Percentiles rank a stretch among this genome's conserved stretches.
phyloP scores from a whole-genome alignment of 2,113 vertebrate species.

The Urocolius indicus region DNA sequence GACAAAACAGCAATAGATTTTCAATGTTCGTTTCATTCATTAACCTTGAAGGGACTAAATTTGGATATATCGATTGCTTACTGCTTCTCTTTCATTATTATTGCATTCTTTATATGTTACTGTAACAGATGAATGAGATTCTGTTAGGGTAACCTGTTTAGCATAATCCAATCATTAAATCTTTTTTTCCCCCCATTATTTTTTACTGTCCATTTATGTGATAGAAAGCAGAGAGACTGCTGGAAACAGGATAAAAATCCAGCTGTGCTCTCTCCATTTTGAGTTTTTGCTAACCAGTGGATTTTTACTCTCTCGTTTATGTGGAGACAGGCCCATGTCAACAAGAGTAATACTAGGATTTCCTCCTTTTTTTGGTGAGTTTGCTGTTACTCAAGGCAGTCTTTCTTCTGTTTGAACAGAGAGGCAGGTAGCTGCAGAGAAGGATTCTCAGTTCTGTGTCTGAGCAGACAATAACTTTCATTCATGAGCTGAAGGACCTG shows the following conservation, averaged over 20 bases:
- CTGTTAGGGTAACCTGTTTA: background rate
- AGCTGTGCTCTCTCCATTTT: background rate
- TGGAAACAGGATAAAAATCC: background rate
- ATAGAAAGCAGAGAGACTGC: background rate
- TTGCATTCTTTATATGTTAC: background rate
- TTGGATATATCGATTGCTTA: background rate
- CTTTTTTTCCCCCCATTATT: background rate
- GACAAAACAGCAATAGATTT: background rate
- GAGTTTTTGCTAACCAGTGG: background rate
- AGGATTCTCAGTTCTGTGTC: background rate
- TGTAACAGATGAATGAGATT: background rate
- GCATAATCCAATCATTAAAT: background rate
- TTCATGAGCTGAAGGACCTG: background rate
- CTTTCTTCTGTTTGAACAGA: background rate
- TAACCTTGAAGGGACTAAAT: background rate
- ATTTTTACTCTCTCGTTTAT: background rate
- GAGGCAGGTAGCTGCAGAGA: background rate
- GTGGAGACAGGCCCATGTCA: background rate
- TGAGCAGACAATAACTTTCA: background rate
- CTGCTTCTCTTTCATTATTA: background rate
- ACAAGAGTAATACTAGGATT: background rate
- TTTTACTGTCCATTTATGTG: background rate
- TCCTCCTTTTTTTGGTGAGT: background rate
- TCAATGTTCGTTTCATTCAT: background rate
- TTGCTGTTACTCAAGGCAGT: background rate